These are phyloP conservation scores for Rhinolophus ferrumequinum DNA, from an alignment of 2,113 vertebrate genomes.

Conservation along the genomic window DNA sequence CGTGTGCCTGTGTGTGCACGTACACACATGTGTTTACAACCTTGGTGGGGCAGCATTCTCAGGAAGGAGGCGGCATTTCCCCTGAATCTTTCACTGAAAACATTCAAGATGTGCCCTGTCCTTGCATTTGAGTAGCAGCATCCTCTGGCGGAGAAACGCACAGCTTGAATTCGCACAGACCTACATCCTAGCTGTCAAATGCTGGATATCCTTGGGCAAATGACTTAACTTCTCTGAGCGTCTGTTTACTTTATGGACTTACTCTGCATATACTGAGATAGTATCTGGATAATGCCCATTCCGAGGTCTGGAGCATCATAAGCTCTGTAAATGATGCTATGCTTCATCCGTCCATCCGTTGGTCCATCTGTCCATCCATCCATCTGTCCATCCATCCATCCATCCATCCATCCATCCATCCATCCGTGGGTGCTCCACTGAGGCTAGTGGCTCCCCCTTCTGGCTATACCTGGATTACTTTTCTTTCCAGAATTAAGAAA, in stretches of 20 bases:
- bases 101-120: not conserved
- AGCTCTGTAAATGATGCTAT: not conserved
- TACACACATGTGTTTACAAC: not conserved
- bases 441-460: not conserved
- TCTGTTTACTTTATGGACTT: not conserved
- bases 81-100: not conserved
- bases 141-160: constrained; percentile 48
- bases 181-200: not conserved
- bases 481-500: not conserved
- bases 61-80: constrained; percentile 52
- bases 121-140: not conserved
- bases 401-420: too few species aligned
- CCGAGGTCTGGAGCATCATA: not conserved
- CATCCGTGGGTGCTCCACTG: not conserved
- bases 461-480: not conserved
- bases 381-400: not conserved
- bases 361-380: not conserved
- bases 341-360: not conserved
- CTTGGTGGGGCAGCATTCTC: not conserved
- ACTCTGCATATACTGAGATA: not conserved
- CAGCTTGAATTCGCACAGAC: not conserved
- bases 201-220: not conserved
- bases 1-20: constrained; percentile 40
- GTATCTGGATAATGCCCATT: not conserved
- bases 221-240: not conserved